Evolutionary conservation across 2,888 invertebrate species (phyloP), one percentile per base, ranked within the genome.

Genomic region (Lasioglossum marginatum): DNA sequence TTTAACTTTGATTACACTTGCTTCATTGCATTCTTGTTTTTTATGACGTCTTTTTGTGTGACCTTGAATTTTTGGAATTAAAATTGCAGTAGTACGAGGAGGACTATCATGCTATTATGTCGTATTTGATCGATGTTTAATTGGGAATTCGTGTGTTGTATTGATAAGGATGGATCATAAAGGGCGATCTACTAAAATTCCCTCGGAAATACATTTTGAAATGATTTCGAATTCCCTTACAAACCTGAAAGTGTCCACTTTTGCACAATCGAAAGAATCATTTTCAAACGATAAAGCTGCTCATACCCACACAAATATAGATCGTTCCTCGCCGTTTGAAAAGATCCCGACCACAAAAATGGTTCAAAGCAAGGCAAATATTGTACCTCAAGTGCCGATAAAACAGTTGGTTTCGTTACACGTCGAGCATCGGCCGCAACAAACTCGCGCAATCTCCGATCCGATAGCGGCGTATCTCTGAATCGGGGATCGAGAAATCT

Each of bases 401-500:
- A 57, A 57, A 57, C 57, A 12, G 57, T 57, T 12, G 57, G 4
- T 57, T 57, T 57, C 57, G 57, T n/a, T 4, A 12, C 57, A 3
- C n/a, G n/a, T 23, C 57, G 57, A 57, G 57, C 57, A n/a, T 57
- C 57, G n/a, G 4, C n/a, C 12, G 10, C 52, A 6, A 52, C 23
- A 57, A 57, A 4, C 57, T n/a, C 23, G n/a, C 57, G 23, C 57
- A 57, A 57, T 57, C 57, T 57, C 57, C 57, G 57, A 57, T 57
- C 57, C 57, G 57, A 57, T 57, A 57, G n/a, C 57, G 3, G 57
- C 57, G 57, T 57, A 57, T 57, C 57, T 57, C 57, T 57, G 57
- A 57, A 57, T 57, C 57, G n/a, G 57, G 57, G 57, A 57, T 57
- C 63, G 63, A 16, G 27, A 63, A 63, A 63, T 63, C 63, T 31